Conservation (phyloP, 2,888 invertebrate species). For the Hemithea aestivaria region DNA sequence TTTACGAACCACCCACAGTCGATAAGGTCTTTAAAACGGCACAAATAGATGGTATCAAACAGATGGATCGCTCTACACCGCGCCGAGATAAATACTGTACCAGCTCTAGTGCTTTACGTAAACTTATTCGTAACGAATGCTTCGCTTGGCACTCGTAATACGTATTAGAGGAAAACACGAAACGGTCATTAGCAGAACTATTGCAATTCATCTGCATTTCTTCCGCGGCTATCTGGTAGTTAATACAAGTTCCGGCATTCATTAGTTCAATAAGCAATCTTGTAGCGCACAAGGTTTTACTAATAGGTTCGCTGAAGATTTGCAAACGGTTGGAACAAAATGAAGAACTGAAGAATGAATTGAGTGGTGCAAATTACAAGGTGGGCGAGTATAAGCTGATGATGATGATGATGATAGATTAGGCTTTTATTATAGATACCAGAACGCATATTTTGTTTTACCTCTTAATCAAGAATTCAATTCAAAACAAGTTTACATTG, state of each 20-base stretch:
- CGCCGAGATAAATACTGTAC: slow-evolving; percentile 47
- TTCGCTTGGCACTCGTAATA: slow-evolving; percentile 28
- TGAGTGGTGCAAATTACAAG: too few species aligned
- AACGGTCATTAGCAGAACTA: slow-evolving; percentile 29
- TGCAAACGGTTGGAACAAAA: too few species aligned
- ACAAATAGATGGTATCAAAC: slow-evolving; percentile 59
- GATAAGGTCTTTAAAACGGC: slow-evolving; percentile 55
- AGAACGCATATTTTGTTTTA: too few species aligned
- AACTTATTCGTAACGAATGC: slow-evolving; percentile 43
- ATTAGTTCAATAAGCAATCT: slow-evolving; percentile 1
- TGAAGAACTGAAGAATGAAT: too few species aligned
- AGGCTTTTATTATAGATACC: too few species aligned
- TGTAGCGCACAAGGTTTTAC: too few species aligned
- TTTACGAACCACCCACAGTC: slow-evolving; percentile 49
- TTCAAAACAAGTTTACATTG: not conserved
- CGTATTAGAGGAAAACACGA: slow-evolving; percentile 37
- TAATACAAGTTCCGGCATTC: slow-evolving; percentile 8
- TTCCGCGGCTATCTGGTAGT: slow-evolving; percentile 20
- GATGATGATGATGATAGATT: too few species aligned
- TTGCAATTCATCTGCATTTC: slow-evolving; percentile 27
- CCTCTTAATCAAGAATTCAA: slow-evolving; percentile 12
- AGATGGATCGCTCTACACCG: slow-evolving; percentile 47
- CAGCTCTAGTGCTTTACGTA: slow-evolving; percentile 39
- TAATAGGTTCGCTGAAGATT: too few species aligned
- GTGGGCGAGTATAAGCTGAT: too few species aligned